phyloP scores from a whole-genome alignment of 2,113 vertebrate species.

The Oncorhynchus kisutch region DNA sequence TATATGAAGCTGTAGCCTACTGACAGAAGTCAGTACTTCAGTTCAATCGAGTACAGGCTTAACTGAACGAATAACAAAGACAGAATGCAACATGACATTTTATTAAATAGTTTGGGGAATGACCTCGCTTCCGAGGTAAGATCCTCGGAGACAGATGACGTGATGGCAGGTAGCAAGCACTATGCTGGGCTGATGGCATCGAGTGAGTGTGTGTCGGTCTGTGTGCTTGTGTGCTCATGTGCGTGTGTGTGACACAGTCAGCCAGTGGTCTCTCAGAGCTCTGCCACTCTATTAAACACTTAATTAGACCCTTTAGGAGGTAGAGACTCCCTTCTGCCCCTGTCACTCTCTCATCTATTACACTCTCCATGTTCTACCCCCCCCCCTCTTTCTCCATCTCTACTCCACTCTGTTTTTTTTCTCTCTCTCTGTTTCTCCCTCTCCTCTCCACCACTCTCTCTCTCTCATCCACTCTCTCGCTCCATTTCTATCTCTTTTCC shows the following conservation, averaged over 20 bases:
- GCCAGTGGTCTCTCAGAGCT: constrained; percentile 19
- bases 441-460: neutral
- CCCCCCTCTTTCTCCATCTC: neutral
- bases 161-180: neutral
- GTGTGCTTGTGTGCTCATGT: constrained; percentile 30
- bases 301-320: constrained; percentile 61
- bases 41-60: too few relatives aligned
- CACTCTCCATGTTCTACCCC: constrained; percentile 7
- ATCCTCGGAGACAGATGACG: neutral
- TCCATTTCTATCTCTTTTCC: neutral
- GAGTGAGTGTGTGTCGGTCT: constrained; percentile 20
- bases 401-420: neutral
- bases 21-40: too few relatives aligned
- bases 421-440: too few relatives aligned
- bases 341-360: constrained; percentile 27
- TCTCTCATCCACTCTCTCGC: neutral
- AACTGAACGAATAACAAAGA: too few relatives aligned
- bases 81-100: too few relatives aligned
- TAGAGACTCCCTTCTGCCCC: constrained; percentile 15
- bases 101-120: too few relatives aligned
- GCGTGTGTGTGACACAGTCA: constrained; percentile 24
- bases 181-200: neutral
- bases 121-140: too few relatives aligned
- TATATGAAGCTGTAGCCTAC: too few relatives aligned
- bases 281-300: constrained; percentile 56